Evolutionary conservation across 1,140 invertebrate genomes (phyloP).

Genomic region (Pseudomyrmex gracilis): DNA sequence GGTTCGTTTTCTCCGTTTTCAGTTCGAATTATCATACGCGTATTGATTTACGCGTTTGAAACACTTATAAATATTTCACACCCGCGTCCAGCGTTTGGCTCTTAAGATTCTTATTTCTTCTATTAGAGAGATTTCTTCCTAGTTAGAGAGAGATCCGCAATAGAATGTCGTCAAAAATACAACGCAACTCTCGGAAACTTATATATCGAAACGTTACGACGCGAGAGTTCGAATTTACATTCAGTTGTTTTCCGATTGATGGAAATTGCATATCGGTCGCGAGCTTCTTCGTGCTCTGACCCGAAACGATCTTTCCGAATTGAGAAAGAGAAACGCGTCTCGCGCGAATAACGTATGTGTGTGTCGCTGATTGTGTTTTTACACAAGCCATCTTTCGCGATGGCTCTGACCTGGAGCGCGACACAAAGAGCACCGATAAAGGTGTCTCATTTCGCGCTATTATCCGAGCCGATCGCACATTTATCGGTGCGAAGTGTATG

Average conservation of each 20-base stretch:
- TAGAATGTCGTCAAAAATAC: too few relatives aligned
- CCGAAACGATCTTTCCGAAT: conserved; percentile 39
- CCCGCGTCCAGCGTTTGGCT: too few relatives aligned
- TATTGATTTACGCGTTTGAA: too few relatives aligned
- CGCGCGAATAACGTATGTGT: neutral
- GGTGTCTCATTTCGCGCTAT: conserved; percentile 39
- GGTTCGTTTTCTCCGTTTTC: too few relatives aligned
- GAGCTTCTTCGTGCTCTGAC: conserved; percentile 11
- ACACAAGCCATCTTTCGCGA: conserved; percentile 5
- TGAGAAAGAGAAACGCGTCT: neutral
- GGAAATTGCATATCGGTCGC: neutral
- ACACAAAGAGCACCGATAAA: conserved; percentile 62
- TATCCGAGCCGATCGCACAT: conserved; percentile 32
- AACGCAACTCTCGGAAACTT: neutral
- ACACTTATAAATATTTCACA: too few relatives aligned
- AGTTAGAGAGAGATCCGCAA: too few relatives aligned
- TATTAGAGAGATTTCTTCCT: too few relatives aligned
- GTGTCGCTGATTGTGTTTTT: conserved; percentile 5
- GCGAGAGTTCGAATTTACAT: neutral
- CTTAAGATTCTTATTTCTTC: too few relatives aligned
- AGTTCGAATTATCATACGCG: too few relatives aligned
- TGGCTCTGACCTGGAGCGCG: conserved; percentile 69
- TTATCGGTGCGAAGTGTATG: conserved; percentile 64
- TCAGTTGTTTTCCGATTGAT: conserved; percentile 3
- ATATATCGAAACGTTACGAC: neutral